Base-by-base conservation (phyloP, 2,888 invertebrate genomes). In the Euzophera pinguis region DNA sequence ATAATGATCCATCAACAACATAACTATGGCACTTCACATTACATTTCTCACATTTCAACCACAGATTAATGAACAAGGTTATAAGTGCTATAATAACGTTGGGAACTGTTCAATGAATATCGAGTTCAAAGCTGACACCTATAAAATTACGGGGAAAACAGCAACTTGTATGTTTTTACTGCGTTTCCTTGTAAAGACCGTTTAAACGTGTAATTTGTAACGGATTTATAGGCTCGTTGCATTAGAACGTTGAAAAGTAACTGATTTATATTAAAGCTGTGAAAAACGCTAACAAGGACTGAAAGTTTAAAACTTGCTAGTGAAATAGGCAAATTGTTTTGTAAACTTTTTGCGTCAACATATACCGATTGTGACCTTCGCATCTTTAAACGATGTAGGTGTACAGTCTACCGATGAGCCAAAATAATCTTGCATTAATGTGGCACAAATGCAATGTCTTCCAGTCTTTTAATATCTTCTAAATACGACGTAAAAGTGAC, bases 181-280 rank as follows among this genome's bases (percentile, higher is more conserved):
- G 13, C 43, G 13, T 43, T 29, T 29, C 43, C 14, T 29, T 13
- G 27, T 13, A 29, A 8, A 12, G 13, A 13, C 13, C 14, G 22
- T 22, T 13, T 43, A 43, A 43, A 29, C 27, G 12, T 27, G 29
- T 29, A 14, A 38, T 13, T 13, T 38, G 13, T 38, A 14, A 38
- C 13, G 37, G 43, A 43, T 43, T 43, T 29, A 43, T 13, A 13
- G 12, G 6, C 8, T 29, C 1, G 12, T 29, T 29, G 27, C 13
- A 29, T 29, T 27, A 43, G 13, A 38, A 7, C 29, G 27, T 3
- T 22, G 12, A 42, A 42, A 42, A 8, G 27, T 13, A 29, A 48
- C 35, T 12, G 35, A 35, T 37, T 41, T 27, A 27, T 41, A n/a
- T 32, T 32, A 32, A 39, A 41, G 29, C 50, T 41, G 50, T 39